Percentiles rank a stretch among this genome's conserved stretches.
Conservation (phyloP, 2,113 vertebrate genomes). For the Pseudopodoces humilis region DNA sequence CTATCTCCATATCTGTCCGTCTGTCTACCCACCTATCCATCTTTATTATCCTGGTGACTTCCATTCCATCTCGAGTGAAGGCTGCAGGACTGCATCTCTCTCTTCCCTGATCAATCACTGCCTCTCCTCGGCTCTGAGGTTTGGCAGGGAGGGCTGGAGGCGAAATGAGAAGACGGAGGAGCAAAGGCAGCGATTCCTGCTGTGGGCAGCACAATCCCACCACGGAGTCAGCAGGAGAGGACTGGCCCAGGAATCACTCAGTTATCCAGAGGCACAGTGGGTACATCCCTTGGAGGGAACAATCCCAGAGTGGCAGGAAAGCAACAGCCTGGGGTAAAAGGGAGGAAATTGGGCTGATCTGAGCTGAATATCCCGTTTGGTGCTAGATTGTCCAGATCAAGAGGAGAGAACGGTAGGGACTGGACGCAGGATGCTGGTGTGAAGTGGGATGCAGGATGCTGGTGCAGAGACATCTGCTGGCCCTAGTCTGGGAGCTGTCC, state of each 20-base stretch:
- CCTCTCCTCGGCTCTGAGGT: neutral
- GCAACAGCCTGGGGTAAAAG: neutral
- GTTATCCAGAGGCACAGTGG: neutral
- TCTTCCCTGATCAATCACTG: neutral
- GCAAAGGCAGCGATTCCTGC: neutral
- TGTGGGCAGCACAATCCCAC: neutral
- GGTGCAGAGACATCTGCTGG: neutral
- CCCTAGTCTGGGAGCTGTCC: neutral
- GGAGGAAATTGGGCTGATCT: neutral
- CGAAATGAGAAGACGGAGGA: neutral
- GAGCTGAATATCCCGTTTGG: neutral
- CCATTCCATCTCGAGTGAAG: neutral
- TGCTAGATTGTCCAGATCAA: neutral
- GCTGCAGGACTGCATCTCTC: neutral
- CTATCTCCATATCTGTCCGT: slow-evolving; percentile 3
- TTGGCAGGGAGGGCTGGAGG: neutral
- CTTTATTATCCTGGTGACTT: slow-evolving; percentile 1
- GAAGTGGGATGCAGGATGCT: neutral
- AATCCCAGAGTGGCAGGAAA: accelerated
- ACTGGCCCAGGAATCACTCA: accelerated
- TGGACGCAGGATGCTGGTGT: neutral
- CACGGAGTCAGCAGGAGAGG: neutral
- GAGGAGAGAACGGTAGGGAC: neutral
- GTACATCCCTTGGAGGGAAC: neutral
- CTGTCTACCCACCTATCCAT: neutral